A percentile compares a stretch with the other conserved stretches of the same genome.
Conservation (phyloP, 2,797 vertebrate genomes). For the Chiloscyllium punctatum region DNA sequence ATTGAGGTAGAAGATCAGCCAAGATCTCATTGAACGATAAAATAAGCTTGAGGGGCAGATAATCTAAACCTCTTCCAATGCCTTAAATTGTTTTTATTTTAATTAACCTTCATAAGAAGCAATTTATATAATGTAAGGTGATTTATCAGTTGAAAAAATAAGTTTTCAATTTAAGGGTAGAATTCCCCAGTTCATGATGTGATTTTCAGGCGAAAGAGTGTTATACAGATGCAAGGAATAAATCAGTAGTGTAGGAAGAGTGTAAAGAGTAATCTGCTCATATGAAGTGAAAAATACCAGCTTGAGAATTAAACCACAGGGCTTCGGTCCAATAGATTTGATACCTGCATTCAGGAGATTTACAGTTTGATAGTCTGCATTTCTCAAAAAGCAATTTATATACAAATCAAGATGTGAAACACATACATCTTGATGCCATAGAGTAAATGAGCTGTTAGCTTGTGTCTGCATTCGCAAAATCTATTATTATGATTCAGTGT, state of each 20-base stretch:
- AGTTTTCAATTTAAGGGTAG: background rate
- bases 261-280: background rate
- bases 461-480: conserved; percentile 1
- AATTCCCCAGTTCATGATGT: background rate
- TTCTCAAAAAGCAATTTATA: background rate
- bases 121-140: background rate
- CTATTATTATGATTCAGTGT: background rate
- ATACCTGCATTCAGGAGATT: background rate
- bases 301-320: background rate
- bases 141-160: background rate
- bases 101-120: background rate
- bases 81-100: background rate
- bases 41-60: background rate
- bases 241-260: background rate
- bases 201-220: background rate
- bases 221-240: background rate
- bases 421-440: background rate
- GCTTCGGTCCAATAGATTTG: background rate
- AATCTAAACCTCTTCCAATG: background rate
- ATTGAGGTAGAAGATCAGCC: background rate
- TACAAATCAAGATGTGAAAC: background rate
- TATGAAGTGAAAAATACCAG: background rate
- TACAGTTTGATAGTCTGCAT: background rate
- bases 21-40: background rate
- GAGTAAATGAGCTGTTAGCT: background rate